phyloP scores from a whole-genome alignment of 92 coral and sea anemone species.

The Metridium senile region DNA sequence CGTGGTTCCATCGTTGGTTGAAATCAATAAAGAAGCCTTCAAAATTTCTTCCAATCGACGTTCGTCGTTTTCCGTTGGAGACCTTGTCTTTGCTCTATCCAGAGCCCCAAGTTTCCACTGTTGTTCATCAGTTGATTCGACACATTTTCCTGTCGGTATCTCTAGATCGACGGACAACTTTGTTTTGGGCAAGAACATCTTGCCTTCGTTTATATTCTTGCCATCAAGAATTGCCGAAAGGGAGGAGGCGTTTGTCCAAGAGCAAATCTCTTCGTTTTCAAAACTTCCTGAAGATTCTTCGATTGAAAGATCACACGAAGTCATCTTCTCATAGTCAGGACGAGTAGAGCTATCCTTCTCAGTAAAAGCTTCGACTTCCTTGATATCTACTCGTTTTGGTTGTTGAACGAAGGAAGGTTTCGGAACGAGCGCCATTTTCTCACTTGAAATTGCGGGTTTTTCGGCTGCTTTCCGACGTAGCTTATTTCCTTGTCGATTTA shows the following conservation, averaged over 20 bases:
- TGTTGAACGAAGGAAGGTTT: neutral
- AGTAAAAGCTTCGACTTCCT: no score
- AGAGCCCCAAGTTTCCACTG: conserved; percentile 19
- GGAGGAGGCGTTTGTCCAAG: no score
- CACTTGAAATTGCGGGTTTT: neutral
- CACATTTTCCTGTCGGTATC: neutral
- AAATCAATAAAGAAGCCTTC: no score
- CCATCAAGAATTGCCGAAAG: no score
- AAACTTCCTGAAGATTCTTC: conserved; percentile 16
- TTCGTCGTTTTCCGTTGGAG: conserved; percentile 23
- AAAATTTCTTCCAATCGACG: no score
- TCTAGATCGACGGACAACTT: neutral
- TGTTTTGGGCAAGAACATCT: neutral
- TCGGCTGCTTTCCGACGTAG: neutral
- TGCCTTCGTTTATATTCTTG: no score
- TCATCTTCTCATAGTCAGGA: conserved; percentile 5
- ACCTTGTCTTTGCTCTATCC: conserved; percentile 12
- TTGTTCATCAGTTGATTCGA: neutral
- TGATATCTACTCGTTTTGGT: no score
- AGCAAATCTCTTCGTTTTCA: neutral
- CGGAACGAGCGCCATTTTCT: neutral
- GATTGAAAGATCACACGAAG: conserved; percentile 25
- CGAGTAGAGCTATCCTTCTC: neutral
- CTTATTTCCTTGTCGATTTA: no score
- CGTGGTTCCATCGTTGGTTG: no score